Percentiles rank a stretch among this genome's conserved stretches.
These are phyloP conservation scores for Rhagium mordax DNA, from an alignment of 2,888 invertebrate species.

Conservation along the genomic window DNA sequence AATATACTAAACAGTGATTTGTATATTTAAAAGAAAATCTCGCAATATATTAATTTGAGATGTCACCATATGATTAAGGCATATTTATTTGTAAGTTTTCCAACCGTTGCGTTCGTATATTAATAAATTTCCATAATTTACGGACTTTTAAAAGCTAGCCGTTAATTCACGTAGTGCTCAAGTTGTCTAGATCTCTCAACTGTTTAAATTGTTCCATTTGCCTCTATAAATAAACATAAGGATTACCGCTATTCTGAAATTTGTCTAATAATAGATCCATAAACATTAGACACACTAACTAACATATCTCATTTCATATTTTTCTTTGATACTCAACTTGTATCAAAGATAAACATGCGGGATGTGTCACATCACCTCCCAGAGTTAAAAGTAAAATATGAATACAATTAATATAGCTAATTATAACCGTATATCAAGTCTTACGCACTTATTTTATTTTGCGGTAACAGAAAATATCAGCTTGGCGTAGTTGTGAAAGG, in stretches of 20 bases:
- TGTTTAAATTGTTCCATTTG: slow-evolving; percentile 21
- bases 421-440: background rate
- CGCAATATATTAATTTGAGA: background rate
- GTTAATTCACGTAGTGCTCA: slow-evolving; percentile 34
- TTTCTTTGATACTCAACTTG: slow-evolving; percentile 11
- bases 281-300: slow-evolving; percentile 1
- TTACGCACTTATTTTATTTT: slow-evolving; percentile 1
- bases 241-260: slow-evolving; percentile 18
- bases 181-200: slow-evolving; percentile 34
- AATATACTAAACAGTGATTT: background rate
- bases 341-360: background rate
- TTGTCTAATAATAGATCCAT: slow-evolving; percentile 10
- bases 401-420: background rate
- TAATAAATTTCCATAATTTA: slow-evolving; percentile 43
- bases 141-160: slow-evolving; percentile 36
- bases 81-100: background rate
- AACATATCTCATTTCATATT: slow-evolving; percentile 16
- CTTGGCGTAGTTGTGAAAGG: background rate
- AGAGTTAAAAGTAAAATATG: slow-evolving; percentile 3
- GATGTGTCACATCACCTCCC: background rate
- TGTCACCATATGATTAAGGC: background rate
- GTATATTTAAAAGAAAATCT: background rate
- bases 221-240: slow-evolving; percentile 14
- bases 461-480: too few species aligned
- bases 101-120: background rate